Evolutionary conservation across 2,888 invertebrate species (phyloP), one percentile per base, ranked within the genome.

Genomic region (Archaeoteleia sp.): DNA sequence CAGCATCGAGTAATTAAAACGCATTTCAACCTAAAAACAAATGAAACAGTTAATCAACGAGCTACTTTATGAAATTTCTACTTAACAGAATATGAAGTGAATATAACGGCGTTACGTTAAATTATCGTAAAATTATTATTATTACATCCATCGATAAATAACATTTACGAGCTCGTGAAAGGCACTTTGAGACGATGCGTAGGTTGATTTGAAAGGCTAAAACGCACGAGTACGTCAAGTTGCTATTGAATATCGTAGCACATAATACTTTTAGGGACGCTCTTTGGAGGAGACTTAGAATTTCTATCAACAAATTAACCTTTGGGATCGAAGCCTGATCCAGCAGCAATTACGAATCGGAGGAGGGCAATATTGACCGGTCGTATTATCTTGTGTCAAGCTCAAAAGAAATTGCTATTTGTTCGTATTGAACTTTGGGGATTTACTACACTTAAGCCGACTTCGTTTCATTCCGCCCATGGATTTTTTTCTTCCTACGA

Each of bases 121-220:
- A 67, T 67, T 53, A 49, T 55, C 13, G 45, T 9, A 27, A 45
- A 67, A 55, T 60, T 30, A 46, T 60, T 39, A 54, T 67, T 67
- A 60, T 67, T 60, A 39, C 49, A 39, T 49, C 43, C 55, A 51
- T 53, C 61, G 51, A 62, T 57, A 62, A 62, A 62, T 62, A 67
- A 67, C 67, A 48, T 62, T 67, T 62, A 67, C 62, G 58, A 67
- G 67, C 62, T 67, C 62, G 62, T 67, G 67, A 67, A 62, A 67
- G 67, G 62, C 61, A 42, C 51, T 48, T 39, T 39, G 57, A 39
- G 42, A 57, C 57, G 62, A 67, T 54, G 67, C 62, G 67, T 67
- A 62, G 62, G 62, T 29, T 15, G 62, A 62, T 67, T 67, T 32
- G 67, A 67, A 67, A 67, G 62, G 57, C 61, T 51, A 51, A 67